Evolutionary conservation across 2,888 invertebrate genomes (phyloP).

Genomic region (Dryocosmus kuriphilus): DNA sequence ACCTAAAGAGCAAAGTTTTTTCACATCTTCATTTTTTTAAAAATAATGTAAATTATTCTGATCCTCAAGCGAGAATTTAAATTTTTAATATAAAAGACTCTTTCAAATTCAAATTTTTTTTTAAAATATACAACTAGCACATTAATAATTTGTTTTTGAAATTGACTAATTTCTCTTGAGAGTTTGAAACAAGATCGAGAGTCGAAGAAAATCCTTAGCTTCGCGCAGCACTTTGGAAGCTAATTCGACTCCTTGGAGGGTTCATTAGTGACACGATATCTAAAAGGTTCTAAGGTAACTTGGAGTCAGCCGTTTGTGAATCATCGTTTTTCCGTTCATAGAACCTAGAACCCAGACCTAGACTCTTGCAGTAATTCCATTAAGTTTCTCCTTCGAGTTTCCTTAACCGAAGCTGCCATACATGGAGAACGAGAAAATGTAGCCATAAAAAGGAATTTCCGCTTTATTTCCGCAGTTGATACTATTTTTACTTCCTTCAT

Average conservation of each 20-base stretch:
- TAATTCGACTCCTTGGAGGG: conserved; percentile 31
- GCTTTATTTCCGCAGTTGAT: conserved; percentile 23
- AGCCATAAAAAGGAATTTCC: conserved; percentile 20
- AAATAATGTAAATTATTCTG: too few relatives aligned
- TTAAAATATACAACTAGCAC: too few relatives aligned
- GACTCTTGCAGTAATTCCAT: conserved; percentile 17
- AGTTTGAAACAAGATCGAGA: not conserved
- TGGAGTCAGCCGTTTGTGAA: conserved; percentile 35
- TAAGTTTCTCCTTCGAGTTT: conserved; percentile 18
- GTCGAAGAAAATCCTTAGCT: not conserved
- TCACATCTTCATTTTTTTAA: too few relatives aligned
- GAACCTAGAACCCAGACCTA: conserved; percentile 27
- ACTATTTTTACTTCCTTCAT: not conserved
- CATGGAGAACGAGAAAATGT: conserved; percentile 17
- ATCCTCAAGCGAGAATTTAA: too few relatives aligned
- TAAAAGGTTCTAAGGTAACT: conserved; percentile 27
- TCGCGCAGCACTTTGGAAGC: conserved; percentile 6
- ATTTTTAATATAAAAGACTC: too few relatives aligned
- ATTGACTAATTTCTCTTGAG: not conserved
- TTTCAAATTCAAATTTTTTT: too few relatives aligned
- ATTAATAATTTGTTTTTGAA: not conserved
- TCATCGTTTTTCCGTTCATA: conserved; percentile 22
- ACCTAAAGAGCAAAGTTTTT: too few relatives aligned
- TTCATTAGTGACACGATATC: conserved; percentile 28
- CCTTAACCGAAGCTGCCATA: conserved; percentile 25